Percentiles rank a stretch among this genome's conserved stretches.
Conservation (phyloP, 2,797 vertebrate genomes). For the Megaceryle alcyon region DNA sequence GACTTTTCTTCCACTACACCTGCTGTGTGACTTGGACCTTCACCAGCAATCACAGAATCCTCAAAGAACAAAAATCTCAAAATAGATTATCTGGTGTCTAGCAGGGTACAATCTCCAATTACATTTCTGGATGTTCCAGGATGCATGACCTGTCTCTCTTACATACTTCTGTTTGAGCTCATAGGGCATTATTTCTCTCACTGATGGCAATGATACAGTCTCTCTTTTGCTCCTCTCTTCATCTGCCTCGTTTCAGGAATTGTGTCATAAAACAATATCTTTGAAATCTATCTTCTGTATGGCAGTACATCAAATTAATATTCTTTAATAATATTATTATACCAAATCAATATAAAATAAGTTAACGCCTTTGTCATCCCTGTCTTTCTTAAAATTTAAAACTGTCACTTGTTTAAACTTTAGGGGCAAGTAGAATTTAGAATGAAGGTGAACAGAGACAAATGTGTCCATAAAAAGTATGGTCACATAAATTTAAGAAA, state of each 20-base stretch:
- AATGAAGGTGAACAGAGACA: background rate
- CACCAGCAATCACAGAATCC: background rate
- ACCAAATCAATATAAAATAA: background rate
- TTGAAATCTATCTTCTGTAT: background rate
- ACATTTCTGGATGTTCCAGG: background rate
- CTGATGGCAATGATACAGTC: background rate
- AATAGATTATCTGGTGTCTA: background rate
- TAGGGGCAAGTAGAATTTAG: background rate
- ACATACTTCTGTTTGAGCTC: background rate
- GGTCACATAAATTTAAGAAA: background rate
- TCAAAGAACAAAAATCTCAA: background rate
- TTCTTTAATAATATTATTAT: background rate
- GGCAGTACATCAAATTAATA: background rate
- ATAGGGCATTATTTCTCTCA: background rate
- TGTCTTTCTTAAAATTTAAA: background rate
- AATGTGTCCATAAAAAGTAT: background rate
- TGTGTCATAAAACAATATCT: background rate
- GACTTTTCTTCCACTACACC: background rate
- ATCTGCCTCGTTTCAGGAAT: background rate
- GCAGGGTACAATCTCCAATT: background rate
- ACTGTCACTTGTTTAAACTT: background rate
- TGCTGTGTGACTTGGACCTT: background rate
- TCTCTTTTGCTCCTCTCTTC: background rate
- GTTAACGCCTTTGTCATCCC: background rate
- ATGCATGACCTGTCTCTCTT: rapidly evolving